Evolutionary conservation across 2,113 vertebrate genomes (phyloP), one percentile per base, ranked within the genome.

Genomic region (Hippocampus guttulatus): DNA sequence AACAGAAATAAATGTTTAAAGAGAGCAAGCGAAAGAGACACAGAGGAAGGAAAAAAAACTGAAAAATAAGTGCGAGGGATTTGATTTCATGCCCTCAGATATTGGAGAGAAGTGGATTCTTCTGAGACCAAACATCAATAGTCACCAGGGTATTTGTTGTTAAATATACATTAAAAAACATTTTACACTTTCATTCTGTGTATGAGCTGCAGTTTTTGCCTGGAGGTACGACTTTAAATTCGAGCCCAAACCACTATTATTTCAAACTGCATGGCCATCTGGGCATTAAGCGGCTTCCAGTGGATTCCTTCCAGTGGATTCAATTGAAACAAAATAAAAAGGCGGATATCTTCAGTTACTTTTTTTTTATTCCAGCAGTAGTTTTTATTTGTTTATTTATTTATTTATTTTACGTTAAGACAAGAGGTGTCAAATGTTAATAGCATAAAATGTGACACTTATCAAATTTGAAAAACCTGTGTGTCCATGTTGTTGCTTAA

Each of bases 151-250:
- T 92, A 91, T 95, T 93, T 94, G 94, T 94, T 95, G 94, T 98
- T 95, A 98, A 97, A 97, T 96, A 98, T 98, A 97, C 95, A 98
- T 97, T 95, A 96, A 96, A 97, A 97, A 96, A 95, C 94, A 96
- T 95, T 96, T 95, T 93, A 93, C 90, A 93, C 95, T 98, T 98
- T 95, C 95, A 96, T 96, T 96, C 94, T 92, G 88, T 94, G 92
- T 89, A 92, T 51, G 81, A 84, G 93, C 92, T 92, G 91, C 93
- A 94, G 91, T 94, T 84, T 82, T 95, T 92, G 95, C 95, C 96
- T 93, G 89, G 87, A 98, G 96, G 94, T 95, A 95, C 87, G 88
- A 94, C 94, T 96, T 95, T 92, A 94, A 92, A 96, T 96, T 95
- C 93, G 79, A 90, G 85, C 77, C 84, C 84, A 92, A 90, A 87